Evolutionary conservation across 2,888 invertebrate genomes (phyloP).

Genomic region (Coleophora flavipennella): DNA sequence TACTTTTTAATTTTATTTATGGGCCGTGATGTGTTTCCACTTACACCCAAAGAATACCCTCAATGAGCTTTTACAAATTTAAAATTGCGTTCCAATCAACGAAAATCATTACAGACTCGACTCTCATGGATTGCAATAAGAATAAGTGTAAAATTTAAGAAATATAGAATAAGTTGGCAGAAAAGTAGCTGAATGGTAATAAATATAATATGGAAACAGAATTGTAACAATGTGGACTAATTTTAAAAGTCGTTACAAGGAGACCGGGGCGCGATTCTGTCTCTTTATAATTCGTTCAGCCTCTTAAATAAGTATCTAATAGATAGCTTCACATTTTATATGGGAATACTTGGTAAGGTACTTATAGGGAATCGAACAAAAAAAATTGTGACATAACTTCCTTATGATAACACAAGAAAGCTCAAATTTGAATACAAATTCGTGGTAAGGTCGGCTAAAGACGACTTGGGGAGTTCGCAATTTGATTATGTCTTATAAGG

Average conservation of each 20-base stretch:
- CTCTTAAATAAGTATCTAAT: constrained; percentile 52
- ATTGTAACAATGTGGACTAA: constrained; percentile 46
- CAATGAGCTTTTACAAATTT: constrained; percentile 14
- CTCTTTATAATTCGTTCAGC: constrained; percentile 42
- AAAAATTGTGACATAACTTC: no score
- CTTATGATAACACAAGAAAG: no score
- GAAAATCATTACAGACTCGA: background rate
- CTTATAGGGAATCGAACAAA: no score
- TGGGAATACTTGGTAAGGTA: no score
- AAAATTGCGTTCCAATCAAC: background rate
- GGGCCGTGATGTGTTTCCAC: constrained; percentile 47
- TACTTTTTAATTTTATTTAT: constrained; percentile 63
- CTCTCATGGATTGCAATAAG: background rate
- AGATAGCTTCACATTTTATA: constrained; percentile 14
- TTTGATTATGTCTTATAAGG: no score
- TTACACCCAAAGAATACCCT: constrained; percentile 32
- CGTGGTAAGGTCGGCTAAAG: no score
- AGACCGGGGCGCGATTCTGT: constrained; percentile 48
- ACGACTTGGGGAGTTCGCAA: no score
- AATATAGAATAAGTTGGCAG: background rate
- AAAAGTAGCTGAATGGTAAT: constrained; percentile 26
- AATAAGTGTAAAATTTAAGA: background rate
- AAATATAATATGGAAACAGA: constrained; percentile 41
- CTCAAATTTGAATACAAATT: no score
- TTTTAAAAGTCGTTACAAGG: constrained; percentile 42